Conservation (phyloP, 1,140 invertebrate species). For the Adoxophyes honmai region DNA sequence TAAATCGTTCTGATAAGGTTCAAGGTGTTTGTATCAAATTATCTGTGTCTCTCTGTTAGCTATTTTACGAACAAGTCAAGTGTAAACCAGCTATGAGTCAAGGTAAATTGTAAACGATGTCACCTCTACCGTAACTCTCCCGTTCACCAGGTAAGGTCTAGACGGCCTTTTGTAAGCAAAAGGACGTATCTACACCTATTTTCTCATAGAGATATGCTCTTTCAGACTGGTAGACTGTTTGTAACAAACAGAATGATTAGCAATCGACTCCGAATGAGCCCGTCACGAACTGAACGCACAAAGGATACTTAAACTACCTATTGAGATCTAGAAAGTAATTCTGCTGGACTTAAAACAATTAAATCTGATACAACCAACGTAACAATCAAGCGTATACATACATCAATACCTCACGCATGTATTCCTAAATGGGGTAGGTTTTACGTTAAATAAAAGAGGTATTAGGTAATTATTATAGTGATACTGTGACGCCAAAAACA, state of each 20-base stretch:
- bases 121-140: neutral
- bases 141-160: neutral
- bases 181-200: neutral
- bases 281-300: constrained; percentile 25
- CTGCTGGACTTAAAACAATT: too few relatives aligned
- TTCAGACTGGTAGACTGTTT: neutral
- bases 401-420: too few relatives aligned
- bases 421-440: too few relatives aligned
- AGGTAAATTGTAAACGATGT: constrained; percentile 5
- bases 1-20: too few relatives aligned
- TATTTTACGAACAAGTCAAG: too few relatives aligned
- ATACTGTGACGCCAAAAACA: too few relatives aligned
- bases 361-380: too few relatives aligned
- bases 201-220: neutral
- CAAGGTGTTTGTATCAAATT: too few relatives aligned
- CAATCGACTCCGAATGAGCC: constrained; percentile 34
- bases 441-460: too few relatives aligned
- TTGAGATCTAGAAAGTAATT: neutral
- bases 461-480: too few relatives aligned
- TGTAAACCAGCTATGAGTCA: neutral
- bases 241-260: constrained; percentile 50
- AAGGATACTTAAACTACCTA: constrained; percentile 10
- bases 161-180: neutral
- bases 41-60: too few relatives aligned
- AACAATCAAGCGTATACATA: too few relatives aligned